A percentile compares a stretch with the other conserved stretches of the same genome.
Evolutionary conservation across 2,113 vertebrate genomes (phyloP).

Genomic region (Redunca redunca): DNA sequence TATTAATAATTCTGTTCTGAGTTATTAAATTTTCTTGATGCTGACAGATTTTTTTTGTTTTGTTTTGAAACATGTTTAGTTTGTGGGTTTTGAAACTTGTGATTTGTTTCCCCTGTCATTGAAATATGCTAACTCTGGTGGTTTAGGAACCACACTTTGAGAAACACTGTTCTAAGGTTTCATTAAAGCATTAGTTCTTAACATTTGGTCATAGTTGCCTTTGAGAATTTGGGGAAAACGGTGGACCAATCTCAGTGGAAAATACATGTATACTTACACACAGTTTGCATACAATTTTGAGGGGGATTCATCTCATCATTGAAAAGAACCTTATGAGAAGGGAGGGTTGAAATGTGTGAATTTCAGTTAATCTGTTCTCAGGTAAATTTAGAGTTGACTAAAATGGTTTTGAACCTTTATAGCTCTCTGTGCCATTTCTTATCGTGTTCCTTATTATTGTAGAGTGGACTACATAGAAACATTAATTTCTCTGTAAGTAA

Average conservation of each 20-base stretch:
- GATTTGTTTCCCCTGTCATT: background rate
- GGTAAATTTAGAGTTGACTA: background rate
- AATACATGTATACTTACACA: background rate
- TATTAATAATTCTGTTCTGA: background rate
- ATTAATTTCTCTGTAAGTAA: background rate
- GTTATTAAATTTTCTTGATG: conserved; percentile 12
- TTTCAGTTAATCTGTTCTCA: background rate
- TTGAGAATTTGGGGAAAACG: conserved; percentile 30
- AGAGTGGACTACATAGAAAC: background rate
- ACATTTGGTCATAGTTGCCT: background rate
- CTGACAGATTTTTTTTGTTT: background rate
- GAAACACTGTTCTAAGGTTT: conserved; percentile 33
- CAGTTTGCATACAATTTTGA: background rate
- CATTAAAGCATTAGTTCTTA: conserved; percentile 24
- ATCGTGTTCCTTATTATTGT: background rate
- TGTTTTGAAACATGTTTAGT: conserved; percentile 21
- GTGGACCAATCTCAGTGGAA: background rate
- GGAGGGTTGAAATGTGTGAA: background rate
- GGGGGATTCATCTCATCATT: background rate
- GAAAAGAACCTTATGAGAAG: background rate
- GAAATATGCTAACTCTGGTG: background rate
- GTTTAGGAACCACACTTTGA: conserved; percentile 26
- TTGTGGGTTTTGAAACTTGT: background rate
- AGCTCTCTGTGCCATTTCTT: background rate
- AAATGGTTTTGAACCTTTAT: background rate